Conservation (phyloP, 2,113 vertebrate species). For the Salvator merianae region DNA sequence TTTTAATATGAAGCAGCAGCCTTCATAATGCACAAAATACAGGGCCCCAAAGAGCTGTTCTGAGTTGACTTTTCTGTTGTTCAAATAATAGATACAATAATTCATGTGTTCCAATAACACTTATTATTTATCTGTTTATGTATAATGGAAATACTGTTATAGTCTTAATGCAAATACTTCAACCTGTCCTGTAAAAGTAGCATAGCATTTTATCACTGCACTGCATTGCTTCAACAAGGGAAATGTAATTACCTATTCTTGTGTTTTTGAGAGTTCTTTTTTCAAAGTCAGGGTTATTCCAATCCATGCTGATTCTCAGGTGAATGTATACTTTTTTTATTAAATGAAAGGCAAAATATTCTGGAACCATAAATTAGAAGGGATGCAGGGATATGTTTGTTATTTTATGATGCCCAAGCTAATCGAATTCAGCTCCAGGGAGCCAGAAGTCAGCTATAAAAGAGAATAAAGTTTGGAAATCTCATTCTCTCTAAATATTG, state of each 20-base stretch:
- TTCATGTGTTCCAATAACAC: conserved; percentile 11
- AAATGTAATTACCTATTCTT: background rate
- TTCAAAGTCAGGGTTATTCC: conserved; percentile 28
- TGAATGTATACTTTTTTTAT: conserved; percentile 15
- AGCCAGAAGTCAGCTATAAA: background rate
- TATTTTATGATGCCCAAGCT: conserved; percentile 30
- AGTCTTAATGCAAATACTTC: background rate
- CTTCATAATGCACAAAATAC: background rate
- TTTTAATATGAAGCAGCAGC: conserved; percentile 22
- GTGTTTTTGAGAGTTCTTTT: conserved; percentile 25
- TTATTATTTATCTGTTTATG: background rate
- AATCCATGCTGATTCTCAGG: conserved; percentile 27
- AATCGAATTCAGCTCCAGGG: background rate
- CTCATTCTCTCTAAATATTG: background rate
- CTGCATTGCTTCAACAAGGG: conserved; percentile 7
- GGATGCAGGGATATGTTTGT: background rate
- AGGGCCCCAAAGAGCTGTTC: background rate
- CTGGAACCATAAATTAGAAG: conserved; percentile 34
- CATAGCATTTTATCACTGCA: background rate
- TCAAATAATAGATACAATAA: conserved; percentile 13
- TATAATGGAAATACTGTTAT: conserved; percentile 24
- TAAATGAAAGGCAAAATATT: conserved; percentile 27
- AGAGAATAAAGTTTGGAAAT: background rate
- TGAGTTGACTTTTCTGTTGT: background rate
- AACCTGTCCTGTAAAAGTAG: conserved; percentile 11